Conservation (phyloP, 1,140 invertebrate species). For the Zaprionus capensis region DNA sequence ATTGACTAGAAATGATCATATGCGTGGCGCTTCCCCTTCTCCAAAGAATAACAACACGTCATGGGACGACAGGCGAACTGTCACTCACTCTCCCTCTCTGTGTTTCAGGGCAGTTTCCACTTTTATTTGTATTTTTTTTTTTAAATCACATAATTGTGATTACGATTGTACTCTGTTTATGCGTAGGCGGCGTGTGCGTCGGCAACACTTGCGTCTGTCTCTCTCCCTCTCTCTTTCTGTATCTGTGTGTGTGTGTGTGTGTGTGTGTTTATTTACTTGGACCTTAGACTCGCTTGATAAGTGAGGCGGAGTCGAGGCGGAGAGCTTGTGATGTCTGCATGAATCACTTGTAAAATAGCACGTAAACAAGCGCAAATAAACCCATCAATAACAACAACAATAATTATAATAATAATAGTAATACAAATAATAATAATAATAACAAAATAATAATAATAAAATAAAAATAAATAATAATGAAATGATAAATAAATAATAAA, state of each 20-base stretch:
- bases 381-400: constrained; percentile 22
- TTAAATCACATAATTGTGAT: constrained; percentile 46
- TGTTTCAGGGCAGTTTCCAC: constrained; percentile 1
- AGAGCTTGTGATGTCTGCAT: constrained; percentile 40
- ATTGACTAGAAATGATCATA: constrained; percentile 34
- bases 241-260: constrained; percentile 13
- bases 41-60: constrained; percentile 22
- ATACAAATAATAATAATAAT: background rate
- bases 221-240: background rate
- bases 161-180: constrained; percentile 44
- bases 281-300: constrained; percentile 55
- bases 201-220: background rate
- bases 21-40: background rate
- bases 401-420: background rate
- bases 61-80: constrained; percentile 24
- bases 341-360: constrained; percentile 53
- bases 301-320: constrained; percentile 21
- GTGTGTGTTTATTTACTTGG: constrained; percentile 46
- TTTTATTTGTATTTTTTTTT: constrained; percentile 16
- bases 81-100: background rate
- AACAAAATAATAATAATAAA: background rate
- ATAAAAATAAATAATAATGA: background rate
- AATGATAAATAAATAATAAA: no score
- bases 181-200: constrained; percentile 34
- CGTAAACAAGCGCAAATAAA: constrained; percentile 16